These are phyloP conservation scores for Siniperca obscura DNA, from an alignment of 2,797 vertebrate genomes.

Conservation along the genomic window DNA sequence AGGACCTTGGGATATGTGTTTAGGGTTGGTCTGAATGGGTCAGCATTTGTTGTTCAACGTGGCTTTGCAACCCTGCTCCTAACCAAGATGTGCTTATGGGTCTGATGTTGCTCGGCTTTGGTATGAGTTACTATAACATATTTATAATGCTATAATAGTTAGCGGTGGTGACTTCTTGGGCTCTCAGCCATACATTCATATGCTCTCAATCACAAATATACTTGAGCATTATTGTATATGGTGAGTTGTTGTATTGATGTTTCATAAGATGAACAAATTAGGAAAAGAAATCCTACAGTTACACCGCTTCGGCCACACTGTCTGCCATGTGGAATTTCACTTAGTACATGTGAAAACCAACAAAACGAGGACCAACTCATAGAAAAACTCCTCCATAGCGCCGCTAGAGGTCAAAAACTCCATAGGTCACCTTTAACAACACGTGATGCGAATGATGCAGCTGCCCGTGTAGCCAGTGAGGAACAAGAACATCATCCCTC, in stretches of 20 bases:
- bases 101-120: too few relatives aligned
- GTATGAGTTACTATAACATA: not conserved
- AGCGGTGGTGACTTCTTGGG: not conserved
- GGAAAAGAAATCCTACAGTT: not conserved
- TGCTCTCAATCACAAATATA: not conserved
- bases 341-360: not conserved
- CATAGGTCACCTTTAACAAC: not conserved
- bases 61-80: constrained; percentile 18
- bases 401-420: not conserved
- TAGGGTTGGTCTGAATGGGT: not conserved
- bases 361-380: not conserved
- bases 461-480: not conserved
- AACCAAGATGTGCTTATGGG: not conserved
- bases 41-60: not conserved
- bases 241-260: not conserved
- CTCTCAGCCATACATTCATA: not conserved
- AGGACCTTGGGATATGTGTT: not conserved
- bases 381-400: fast-evolving
- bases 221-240: not conserved
- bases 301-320: not conserved
- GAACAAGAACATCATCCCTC: not conserved
- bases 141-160: not conserved
- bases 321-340: not conserved
- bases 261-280: not conserved
- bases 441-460: not conserved